Conservation (phyloP, 2,888 invertebrate genomes). For the Heliconius ismenius region DNA sequence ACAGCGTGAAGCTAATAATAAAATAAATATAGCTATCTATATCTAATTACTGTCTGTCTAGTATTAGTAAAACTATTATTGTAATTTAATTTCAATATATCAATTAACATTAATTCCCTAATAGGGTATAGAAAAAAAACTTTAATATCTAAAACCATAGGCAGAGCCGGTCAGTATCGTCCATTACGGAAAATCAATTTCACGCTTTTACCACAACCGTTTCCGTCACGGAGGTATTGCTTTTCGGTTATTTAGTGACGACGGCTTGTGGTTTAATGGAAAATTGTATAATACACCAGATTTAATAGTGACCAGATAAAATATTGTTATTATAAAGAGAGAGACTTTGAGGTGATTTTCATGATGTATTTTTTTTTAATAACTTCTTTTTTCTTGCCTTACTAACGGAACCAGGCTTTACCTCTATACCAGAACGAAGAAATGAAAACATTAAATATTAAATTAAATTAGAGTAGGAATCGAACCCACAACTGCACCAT, state of each 20-base stretch:
- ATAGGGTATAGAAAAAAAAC: neutral
- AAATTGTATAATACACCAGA: constrained; percentile 13
- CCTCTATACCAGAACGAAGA: no score
- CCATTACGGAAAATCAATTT: constrained; percentile 37
- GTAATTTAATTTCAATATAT: neutral
- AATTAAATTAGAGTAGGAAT: no score
- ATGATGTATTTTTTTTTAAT: neutral
- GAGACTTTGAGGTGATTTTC: neutral
- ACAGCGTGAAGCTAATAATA: no score
- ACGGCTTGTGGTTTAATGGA: constrained; percentile 27
- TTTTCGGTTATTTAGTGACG: constrained; percentile 31
- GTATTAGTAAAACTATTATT: neutral
- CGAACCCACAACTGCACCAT: no score
- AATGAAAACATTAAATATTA: no score
- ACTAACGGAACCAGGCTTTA: no score
- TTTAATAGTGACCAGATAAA: neutral
- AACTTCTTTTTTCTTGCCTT: no score
- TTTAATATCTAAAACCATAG: constrained; percentile 22
- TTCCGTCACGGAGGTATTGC: constrained; percentile 33
- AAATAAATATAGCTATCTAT: no score
- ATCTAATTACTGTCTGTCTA: no score
- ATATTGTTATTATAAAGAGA: neutral
- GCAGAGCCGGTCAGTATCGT: constrained; percentile 27
- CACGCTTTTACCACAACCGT: constrained; percentile 36
- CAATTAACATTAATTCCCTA: neutral